Evolutionary conservation across 1,140 invertebrate species (phyloP).

Genomic region (Monochamus saltuarius): DNA sequence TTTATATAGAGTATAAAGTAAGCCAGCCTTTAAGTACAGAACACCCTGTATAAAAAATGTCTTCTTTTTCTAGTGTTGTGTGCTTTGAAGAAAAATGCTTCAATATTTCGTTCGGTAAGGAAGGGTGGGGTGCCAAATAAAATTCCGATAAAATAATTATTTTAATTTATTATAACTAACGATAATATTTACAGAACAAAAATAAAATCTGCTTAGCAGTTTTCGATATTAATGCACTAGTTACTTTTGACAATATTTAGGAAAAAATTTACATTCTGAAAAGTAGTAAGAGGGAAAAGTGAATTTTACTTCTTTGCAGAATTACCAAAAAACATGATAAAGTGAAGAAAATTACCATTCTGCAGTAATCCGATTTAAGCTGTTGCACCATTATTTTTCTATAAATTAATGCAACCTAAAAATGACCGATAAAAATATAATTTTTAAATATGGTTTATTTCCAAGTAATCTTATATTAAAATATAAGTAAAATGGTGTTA

Average conservation of each 20-base stretch:
- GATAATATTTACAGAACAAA: conserved; percentile 48
- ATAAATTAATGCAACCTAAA: no score
- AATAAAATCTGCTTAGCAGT: conserved; percentile 49
- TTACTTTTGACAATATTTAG: conserved; percentile 33
- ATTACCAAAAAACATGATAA: neutral
- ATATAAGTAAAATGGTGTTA: no score
- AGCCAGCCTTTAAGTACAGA: no score
- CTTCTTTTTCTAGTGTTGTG: no score
- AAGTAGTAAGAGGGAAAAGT: conserved; percentile 28
- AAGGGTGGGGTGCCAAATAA: neutral
- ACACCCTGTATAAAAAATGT: no score
- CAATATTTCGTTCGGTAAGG: neutral
- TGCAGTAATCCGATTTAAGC: neutral
- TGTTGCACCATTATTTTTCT: no score
- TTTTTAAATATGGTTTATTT: no score
- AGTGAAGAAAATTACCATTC: neutral
- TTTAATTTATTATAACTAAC: conserved; percentile 44
- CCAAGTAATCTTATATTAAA: no score
- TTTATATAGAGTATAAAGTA: no score
- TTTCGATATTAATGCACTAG: conserved; percentile 30
- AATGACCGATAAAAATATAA: no score
- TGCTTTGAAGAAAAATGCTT: no score
- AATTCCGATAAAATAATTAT: conserved; percentile 12
- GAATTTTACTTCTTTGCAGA: conserved; percentile 33
- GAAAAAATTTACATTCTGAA: conserved; percentile 28